These are phyloP conservation scores for Nothura maculosa DNA, from an alignment of 2,797 vertebrate genomes.

Conservation along the genomic window DNA sequence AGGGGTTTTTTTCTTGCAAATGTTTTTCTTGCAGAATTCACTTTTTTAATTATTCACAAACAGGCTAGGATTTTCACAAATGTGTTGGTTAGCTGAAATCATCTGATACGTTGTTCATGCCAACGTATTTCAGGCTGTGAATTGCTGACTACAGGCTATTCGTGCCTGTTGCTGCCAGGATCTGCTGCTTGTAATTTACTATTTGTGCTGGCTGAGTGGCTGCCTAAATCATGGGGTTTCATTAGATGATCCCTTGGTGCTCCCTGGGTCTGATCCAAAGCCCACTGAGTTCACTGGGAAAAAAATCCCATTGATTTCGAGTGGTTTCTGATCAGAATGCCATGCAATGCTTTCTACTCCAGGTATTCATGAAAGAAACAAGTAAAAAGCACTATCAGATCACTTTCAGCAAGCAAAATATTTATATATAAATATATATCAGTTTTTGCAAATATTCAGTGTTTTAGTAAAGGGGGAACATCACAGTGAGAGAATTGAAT, in stretches of 20 bases:
- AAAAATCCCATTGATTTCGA: not conserved
- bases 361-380: not conserved
- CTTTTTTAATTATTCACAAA: conserved; percentile 13
- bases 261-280: not conserved
- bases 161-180: conserved; percentile 39
- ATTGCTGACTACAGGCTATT: conserved; percentile 50
- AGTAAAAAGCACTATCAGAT: not conserved
- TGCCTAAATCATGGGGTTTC: not conserved
- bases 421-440: too few relatives aligned
- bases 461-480: not conserved
- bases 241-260: not conserved
- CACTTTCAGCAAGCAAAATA: not conserved
- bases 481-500: not conserved
- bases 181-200: conserved; percentile 52
- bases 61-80: conserved; percentile 41
- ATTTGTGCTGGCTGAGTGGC: conserved; percentile 37
- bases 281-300: not conserved
- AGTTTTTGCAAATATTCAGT: not conserved
- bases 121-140: conserved; percentile 40
- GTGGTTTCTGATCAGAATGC: not conserved
- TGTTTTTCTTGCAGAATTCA: conserved; percentile 31
- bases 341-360: not conserved
- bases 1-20: not conserved
- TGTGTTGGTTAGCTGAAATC: conserved; percentile 53
- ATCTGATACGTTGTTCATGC: conserved; percentile 42